A percentile compares a stretch with the other conserved stretches of the same genome.
Conservation (phyloP, 2,113 vertebrate genomes). For the Hucho hucho region DNA sequence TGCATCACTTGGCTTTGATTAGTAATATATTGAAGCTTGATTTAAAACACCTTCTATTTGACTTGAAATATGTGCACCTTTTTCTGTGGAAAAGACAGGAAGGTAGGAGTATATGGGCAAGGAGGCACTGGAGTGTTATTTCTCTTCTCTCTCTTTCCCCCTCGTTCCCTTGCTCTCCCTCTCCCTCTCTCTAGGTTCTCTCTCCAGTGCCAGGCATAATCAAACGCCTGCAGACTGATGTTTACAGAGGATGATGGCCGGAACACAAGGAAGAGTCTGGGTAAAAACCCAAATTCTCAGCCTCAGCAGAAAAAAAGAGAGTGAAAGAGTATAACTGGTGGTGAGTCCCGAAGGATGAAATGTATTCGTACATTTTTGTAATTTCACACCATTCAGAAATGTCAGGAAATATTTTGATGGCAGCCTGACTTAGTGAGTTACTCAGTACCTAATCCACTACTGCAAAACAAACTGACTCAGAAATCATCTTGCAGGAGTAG, state of each 20-base stretch:
- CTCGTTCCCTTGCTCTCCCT: neutral
- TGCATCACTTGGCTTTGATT: slow-evolving; percentile 61
- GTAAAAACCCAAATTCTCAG: slow-evolving; percentile 35
- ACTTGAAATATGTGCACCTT: slow-evolving; percentile 69
- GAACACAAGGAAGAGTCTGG: slow-evolving; percentile 46
- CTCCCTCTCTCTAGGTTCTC: slow-evolving; percentile 21
- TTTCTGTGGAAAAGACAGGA: slow-evolving; percentile 56
- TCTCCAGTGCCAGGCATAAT: slow-evolving; percentile 48
- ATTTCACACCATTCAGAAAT: slow-evolving; percentile 15
- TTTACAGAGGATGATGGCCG: slow-evolving; percentile 60
- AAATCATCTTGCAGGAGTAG: no score
- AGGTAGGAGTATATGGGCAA: slow-evolving; percentile 52
- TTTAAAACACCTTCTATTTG: slow-evolving; percentile 64
- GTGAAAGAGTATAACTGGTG: slow-evolving; percentile 34
- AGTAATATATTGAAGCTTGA: slow-evolving; percentile 71
- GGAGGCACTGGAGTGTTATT: slow-evolving; percentile 52
- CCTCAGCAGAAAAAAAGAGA: slow-evolving; percentile 53
- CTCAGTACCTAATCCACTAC: neutral
- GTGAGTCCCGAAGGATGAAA: slow-evolving; percentile 14
- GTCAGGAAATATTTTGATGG: neutral
- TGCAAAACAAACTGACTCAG: neutral
- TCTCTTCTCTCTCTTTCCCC: slow-evolving; percentile 10
- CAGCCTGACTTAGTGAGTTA: neutral
- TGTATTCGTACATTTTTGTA: slow-evolving; percentile 8
- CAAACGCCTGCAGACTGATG: slow-evolving; percentile 59